Percentiles rank a stretch among this genome's conserved stretches.
Evolutionary conservation across 2,888 invertebrate species (phyloP).

Genomic region (Meiosimyza decipiens): DNA sequence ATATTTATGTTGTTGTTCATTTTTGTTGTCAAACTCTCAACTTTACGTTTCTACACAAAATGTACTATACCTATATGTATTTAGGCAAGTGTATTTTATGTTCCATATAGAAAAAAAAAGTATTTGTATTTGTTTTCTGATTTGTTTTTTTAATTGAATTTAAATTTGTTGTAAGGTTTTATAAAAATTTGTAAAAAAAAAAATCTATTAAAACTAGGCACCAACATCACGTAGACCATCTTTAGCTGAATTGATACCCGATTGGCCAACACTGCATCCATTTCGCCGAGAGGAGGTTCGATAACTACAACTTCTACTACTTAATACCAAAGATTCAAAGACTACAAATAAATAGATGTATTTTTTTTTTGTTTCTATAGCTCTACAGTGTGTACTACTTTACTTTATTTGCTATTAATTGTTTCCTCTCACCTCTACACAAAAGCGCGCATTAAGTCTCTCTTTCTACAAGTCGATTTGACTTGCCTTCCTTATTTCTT

Average conservation of each 20-base stretch:
- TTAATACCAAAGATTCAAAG: conserved; percentile 26
- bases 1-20: too few relatives aligned
- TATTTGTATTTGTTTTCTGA: not conserved
- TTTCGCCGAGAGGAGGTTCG: conserved; percentile 76
- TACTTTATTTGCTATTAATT: not conserved
- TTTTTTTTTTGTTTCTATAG: conserved; percentile 21
- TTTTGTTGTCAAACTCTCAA: too few relatives aligned
- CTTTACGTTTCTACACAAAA: too few relatives aligned
- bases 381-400: conserved; percentile 10
- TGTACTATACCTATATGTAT: too few relatives aligned
- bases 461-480: too few relatives aligned
- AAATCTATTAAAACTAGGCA: conserved; percentile 52
- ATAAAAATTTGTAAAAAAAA: conserved; percentile 5
- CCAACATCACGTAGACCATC: conserved; percentile 82
- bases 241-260: conserved; percentile 94
- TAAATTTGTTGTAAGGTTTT: not conserved
- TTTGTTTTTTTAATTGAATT: not conserved
- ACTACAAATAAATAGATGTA: conserved; percentile 23
- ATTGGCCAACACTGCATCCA: conserved; percentile 83
- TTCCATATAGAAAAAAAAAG: not conserved
- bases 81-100: not conserved
- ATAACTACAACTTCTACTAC: conserved; percentile 20
- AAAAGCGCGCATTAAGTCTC: too few relatives aligned
- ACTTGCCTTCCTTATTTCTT: too few relatives aligned
- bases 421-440: too few relatives aligned